Evolutionary conservation across 2,797 vertebrate species (phyloP).

Genomic region (Choloepus didactylus): DNA sequence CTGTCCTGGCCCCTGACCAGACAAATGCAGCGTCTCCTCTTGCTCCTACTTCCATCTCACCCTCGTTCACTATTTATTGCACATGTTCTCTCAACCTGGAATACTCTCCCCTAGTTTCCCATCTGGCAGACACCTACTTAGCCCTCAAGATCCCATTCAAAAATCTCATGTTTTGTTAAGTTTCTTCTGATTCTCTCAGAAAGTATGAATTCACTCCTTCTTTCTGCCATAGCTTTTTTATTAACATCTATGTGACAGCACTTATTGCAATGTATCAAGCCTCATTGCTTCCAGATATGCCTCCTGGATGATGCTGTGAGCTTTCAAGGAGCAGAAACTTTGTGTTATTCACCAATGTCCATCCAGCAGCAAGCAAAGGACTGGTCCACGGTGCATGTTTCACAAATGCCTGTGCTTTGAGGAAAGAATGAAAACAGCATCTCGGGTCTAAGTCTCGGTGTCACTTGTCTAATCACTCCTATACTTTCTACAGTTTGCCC

Average conservation of each 20-base stretch:
- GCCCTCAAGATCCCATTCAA: neutral
- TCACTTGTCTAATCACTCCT: neutral
- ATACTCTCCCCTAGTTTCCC: neutral
- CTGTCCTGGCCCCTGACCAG: neutral
- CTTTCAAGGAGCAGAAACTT: neutral
- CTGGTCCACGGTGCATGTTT: fast-evolving
- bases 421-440: neutral
- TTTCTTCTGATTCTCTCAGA: neutral
- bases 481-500: neutral
- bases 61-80: neutral
- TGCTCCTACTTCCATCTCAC: neutral
- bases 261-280: neutral
- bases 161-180: neutral
- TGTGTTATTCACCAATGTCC: neutral
- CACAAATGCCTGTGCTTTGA: neutral
- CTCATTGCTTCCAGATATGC: neutral
- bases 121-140: neutral
- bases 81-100: neutral
- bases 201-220: neutral
- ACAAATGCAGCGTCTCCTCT: neutral
- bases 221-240: neutral
- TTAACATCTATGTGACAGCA: neutral
- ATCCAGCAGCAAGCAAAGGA: neutral
- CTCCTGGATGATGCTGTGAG: neutral
- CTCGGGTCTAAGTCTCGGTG: neutral